A percentile compares a stretch with the other conserved stretches of the same genome.
Conservation (phyloP, 64 coral and sea anemone genomes). For the Pachyseris speciosa region DNA sequence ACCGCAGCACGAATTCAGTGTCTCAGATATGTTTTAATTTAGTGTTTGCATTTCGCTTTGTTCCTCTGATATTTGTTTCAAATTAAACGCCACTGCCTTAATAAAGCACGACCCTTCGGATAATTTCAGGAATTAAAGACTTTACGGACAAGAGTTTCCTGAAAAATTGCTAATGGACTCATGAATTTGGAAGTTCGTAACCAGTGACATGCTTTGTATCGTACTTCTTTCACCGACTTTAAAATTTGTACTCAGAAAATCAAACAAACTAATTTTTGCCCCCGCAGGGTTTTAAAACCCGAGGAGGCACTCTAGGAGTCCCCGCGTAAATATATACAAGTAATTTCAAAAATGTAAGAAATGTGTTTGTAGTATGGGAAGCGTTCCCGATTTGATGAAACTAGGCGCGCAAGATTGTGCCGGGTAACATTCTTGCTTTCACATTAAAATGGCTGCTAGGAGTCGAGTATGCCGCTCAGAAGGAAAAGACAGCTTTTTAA, state of each 20-base stretch:
- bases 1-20: constrained; percentile 1
- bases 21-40: constrained; percentile 8
- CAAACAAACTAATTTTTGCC: neutral
- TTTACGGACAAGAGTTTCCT: neutral
- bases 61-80: neutral
- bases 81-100: neutral
- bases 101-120: neutral
- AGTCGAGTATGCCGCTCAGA: no score
- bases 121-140: neutral
- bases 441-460: no score
- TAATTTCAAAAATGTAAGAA: no score
- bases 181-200: neutral
- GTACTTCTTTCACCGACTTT: neutral
- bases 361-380: no score
- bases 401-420: no score
- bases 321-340: no score
- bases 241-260: neutral
- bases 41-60: constrained; percentile 24
- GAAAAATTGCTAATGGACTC: constrained; percentile 5
- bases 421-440: no score
- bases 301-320: no score
- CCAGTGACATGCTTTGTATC: neutral
- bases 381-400: no score
- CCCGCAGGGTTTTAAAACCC: no score
- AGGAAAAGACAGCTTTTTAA: no score